Evolutionary conservation across 2,113 vertebrate genomes (phyloP), one percentile per base, ranked within the genome.

Genomic region (Ibidorhyncha struthersii): DNA sequence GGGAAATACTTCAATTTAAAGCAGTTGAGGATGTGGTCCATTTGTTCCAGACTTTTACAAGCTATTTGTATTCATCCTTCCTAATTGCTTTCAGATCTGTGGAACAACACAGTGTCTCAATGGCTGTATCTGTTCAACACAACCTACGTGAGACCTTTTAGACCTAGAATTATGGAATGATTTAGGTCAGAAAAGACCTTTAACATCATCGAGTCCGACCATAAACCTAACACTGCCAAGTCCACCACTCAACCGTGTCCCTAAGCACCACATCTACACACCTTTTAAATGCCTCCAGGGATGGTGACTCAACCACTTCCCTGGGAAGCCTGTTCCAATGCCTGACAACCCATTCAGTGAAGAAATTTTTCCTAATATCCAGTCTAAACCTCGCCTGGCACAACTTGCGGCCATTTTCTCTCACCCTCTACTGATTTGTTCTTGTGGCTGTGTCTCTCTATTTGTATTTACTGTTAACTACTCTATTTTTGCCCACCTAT

Each of bases 201-300:
- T 47, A 70, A 69, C 25, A 70, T n/a, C 34, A 55, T 23, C 0
- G 0, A 45, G 25, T 32, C 25, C 20, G 66, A 59, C 25, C 2
- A 1, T 58, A 45, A 77, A 41, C n/a, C 13, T 43, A 72, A 13
- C 5, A 80, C 21, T 62, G 30, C 8, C 58, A 43, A 47, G 13
- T 47, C 40, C 59, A 53, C 12, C 26, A 36, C 23, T 61, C 67
- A 94, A 13, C 30, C 6, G 12, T n/a, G 32, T n/a, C 9, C 45
- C 10, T 38, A 52, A 15, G 13, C 1, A 4, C 4, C 22, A 47
- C 9, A 56, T 26, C 14, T 14, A 8, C 2, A 4, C 0, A 0
- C 14, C n/a, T 59, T 69, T 67, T 65, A 72, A 72, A 65, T n/a
- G 36, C 19, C 30, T 73, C 17, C n/a, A 29, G 32, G 22, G 13